phyloP scores from a whole-genome alignment of 1,140 invertebrate genomes.

The Maconellicoccus hirsutus region DNA sequence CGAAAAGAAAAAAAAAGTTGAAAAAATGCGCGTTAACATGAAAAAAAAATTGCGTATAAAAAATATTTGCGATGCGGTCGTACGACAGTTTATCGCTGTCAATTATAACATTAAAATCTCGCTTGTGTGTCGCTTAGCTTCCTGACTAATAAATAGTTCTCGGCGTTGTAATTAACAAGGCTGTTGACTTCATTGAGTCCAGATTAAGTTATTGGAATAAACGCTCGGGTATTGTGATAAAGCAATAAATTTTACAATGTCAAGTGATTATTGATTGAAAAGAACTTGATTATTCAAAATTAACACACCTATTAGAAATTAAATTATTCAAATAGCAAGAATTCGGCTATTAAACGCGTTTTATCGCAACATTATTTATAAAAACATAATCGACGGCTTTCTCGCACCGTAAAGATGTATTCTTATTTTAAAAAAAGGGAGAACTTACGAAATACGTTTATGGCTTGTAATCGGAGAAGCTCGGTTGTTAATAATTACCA shows the following conservation, averaged over 20 bases:
- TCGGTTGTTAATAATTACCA: not conserved
- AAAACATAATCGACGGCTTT: not conserved
- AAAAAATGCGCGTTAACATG: no score
- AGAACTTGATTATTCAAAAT: not conserved
- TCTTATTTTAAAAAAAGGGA: not conserved
- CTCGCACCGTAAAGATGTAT: not conserved
- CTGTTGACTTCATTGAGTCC: not conserved
- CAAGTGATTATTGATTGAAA: not conserved
- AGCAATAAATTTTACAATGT: not conserved
- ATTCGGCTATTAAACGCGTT: not conserved
- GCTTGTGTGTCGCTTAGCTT: not conserved
- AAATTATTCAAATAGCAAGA: not conserved
- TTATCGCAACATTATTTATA: not conserved
- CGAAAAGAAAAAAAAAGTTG: not conserved
- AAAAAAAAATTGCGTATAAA: not conserved
- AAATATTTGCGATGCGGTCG: not conserved
- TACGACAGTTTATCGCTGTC: not conserved
- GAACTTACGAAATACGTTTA: not conserved
- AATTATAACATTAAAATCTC: slow-evolving; percentile 4
- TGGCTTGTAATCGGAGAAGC: not conserved
- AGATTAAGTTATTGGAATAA: not conserved
- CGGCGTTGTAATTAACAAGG: not conserved
- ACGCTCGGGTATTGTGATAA: not conserved
- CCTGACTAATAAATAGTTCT: slow-evolving; percentile 5
- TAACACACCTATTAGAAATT: not conserved